Evolutionary conservation across 2,888 invertebrate genomes (phyloP).

Genomic region (Ophion ventricosus): DNA sequence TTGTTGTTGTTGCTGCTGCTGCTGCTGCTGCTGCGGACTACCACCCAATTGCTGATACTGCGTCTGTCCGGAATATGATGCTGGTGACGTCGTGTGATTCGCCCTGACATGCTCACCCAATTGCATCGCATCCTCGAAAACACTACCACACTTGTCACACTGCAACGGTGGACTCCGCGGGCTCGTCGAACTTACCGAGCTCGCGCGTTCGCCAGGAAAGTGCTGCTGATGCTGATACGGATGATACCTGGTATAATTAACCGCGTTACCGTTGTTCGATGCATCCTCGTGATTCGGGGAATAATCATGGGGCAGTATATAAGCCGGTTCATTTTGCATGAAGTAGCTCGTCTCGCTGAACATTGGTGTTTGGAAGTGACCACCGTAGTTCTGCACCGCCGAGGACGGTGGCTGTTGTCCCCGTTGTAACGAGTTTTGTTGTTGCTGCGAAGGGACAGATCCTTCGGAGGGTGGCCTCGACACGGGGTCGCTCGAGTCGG

Average conservation of each 20-base stretch:
- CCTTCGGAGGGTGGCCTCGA: conserved; percentile 85
- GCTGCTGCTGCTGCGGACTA: conserved; percentile 82
- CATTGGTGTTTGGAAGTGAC: conserved; percentile 75
- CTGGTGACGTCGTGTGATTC: conserved; percentile 85
- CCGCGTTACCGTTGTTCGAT: conserved; percentile 84
- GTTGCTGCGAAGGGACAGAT: conserved; percentile 82
- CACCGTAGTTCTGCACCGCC: conserved; percentile 68
- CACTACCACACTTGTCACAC: conserved; percentile 93
- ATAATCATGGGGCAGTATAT: conserved; percentile 81
- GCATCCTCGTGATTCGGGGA: conserved; percentile 84
- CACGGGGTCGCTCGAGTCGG: conserved; percentile 89
- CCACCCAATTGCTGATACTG: conserved; percentile 75
- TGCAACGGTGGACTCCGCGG: conserved; percentile 88
- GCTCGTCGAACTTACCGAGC: conserved; percentile 85
- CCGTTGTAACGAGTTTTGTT: conserved; percentile 69
- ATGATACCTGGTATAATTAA: conserved; percentile 76
- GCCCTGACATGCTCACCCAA: conserved; percentile 90
- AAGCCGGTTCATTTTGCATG: conserved; percentile 79
- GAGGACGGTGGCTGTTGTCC: conserved; percentile 64
- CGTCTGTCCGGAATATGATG: conserved; percentile 72
- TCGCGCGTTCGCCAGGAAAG: conserved; percentile 77
- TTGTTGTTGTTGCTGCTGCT: conserved; percentile 84
- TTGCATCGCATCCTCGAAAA: conserved; percentile 90
- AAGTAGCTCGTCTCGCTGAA: conserved; percentile 76
- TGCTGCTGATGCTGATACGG: conserved; percentile 85